Evolutionary conservation across 2,888 invertebrate species (phyloP).

Genomic region (Noctuana brunneofusca): DNA sequence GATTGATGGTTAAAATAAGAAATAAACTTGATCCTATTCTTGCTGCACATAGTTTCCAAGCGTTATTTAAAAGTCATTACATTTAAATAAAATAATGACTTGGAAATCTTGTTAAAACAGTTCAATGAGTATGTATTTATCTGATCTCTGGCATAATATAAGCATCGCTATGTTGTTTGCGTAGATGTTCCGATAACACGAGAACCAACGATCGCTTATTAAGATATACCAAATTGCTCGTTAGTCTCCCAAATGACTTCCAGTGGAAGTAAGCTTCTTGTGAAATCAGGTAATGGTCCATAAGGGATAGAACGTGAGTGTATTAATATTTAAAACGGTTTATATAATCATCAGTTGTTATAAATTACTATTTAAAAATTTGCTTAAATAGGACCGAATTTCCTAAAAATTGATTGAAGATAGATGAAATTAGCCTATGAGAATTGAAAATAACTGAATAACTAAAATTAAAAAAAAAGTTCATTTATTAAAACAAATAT

Average conservation of each 20-base stretch:
- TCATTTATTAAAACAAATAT: no score
- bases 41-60: no score
- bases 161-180: slow-evolving; percentile 29
- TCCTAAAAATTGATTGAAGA: no score
- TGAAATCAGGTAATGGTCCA: slow-evolving; percentile 24
- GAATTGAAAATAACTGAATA: no score
- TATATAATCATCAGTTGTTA: background rate
- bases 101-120: slow-evolving; percentile 4
- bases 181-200: slow-evolving; percentile 28
- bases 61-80: slow-evolving; percentile 1
- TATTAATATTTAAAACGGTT: slow-evolving; percentile 2
- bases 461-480: no score
- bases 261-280: slow-evolving; percentile 17
- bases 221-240: slow-evolving; percentile 39
- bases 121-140: background rate
- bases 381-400: no score
- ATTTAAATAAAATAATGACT: background rate
- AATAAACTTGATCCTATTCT: no score
- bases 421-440: no score
- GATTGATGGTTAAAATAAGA: no score
- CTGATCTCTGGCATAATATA: slow-evolving; percentile 15
- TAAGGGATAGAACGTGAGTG: slow-evolving; percentile 22
- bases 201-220: slow-evolving; percentile 35
- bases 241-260: slow-evolving; percentile 36
- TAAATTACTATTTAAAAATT: background rate